Conservation (phyloP, 2,113 vertebrate genomes). For the Apistogramma diplotaenia region DNA sequence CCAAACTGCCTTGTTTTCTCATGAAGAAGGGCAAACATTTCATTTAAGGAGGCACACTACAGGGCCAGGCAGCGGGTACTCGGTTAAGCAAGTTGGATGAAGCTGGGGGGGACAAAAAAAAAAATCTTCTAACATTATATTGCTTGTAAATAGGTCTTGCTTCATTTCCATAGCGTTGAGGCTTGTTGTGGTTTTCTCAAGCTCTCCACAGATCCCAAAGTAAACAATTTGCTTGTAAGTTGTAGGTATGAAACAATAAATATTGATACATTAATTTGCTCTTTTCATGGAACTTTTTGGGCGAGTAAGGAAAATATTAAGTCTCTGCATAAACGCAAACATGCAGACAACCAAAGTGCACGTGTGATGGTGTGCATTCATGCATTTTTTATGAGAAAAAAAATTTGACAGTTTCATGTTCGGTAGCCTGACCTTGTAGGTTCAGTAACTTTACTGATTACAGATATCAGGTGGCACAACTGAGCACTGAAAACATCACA, state of each 20-base stretch:
- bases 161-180: background rate
- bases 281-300: background rate
- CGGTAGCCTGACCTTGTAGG: slow-evolving; percentile 18
- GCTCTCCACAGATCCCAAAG: background rate
- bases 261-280: background rate
- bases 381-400: background rate
- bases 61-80: background rate
- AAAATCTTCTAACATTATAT: background rate
- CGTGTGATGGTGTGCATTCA: background rate
- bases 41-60: slow-evolving; percentile 17
- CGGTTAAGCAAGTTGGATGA: background rate
- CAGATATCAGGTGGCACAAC: slow-evolving; percentile 8
- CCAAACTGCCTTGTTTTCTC: slow-evolving; percentile 42
- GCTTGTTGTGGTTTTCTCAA: background rate
- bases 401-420: background rate
- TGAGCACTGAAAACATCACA: slow-evolving; percentile 5
- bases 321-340: background rate
- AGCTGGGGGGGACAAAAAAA: background rate
- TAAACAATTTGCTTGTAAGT: background rate
- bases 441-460: slow-evolving; percentile 39
- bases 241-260: background rate
- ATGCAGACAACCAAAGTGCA: background rate
- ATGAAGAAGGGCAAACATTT: slow-evolving; percentile 60
- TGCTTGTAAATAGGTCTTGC: background rate
- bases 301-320: background rate